Percentiles rank a stretch among this genome's conserved stretches.
These are phyloP conservation scores for Linnaemya tessellans DNA, from an alignment of 2,888 invertebrate species.

Conservation along the genomic window DNA sequence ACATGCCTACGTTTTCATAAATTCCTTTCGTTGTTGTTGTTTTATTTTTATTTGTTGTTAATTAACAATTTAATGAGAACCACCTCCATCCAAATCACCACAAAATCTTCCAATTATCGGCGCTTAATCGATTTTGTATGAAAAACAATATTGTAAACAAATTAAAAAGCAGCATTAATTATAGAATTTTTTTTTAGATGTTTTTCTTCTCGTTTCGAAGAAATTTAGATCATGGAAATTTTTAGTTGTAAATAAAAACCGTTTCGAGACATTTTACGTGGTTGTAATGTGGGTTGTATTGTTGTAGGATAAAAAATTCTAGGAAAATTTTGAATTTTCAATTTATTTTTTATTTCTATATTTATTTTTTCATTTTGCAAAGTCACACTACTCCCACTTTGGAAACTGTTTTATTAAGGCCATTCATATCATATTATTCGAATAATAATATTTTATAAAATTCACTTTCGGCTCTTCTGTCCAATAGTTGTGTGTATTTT, in stretches of 20 bases:
- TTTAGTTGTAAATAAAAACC: constrained; percentile 24
- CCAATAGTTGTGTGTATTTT: too few species aligned
- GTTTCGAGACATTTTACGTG: constrained; percentile 18
- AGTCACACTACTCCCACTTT: constrained; percentile 29
- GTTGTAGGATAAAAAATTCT: not conserved
- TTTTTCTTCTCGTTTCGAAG: too few species aligned
- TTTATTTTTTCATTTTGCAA: not conserved
- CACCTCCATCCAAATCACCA: constrained; percentile 17
- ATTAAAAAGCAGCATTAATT: not conserved
- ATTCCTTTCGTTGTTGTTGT: not conserved
- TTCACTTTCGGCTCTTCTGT: too few species aligned
- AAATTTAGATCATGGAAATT: constrained; percentile 52
- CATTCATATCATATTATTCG: too few species aligned
- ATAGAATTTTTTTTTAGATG: too few species aligned
- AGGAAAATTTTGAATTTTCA: not conserved
- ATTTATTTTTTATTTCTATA: too few species aligned
- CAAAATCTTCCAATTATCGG: not conserved
- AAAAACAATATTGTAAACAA: constrained; percentile 40
- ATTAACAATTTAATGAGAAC: constrained; percentile 26
- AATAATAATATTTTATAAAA: too few species aligned
- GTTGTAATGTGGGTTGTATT: constrained; percentile 20
- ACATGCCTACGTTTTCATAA: not conserved
- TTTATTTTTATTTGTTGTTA: constrained; percentile 1
- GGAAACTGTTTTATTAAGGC: too few species aligned
- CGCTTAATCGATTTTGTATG: constrained; percentile 21